phyloP scores from a whole-genome alignment of 30 jellyfish, hydroid and myxozoan genomes.

The Hydractinia symbiolongicarpus region DNA sequence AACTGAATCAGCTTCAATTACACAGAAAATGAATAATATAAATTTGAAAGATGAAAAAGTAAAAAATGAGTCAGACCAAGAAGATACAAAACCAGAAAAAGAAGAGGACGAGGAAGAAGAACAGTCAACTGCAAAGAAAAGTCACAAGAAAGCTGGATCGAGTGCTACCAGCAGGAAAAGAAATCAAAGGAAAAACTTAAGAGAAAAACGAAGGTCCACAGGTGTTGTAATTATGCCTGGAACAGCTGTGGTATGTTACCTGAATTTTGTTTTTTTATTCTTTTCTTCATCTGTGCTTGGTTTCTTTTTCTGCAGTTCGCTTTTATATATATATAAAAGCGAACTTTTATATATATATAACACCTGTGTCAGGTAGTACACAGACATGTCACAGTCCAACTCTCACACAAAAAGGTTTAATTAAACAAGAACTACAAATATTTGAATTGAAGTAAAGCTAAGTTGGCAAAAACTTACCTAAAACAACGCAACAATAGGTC shows the following conservation, averaged over 20 bases:
- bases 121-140: conserved; percentile 9
- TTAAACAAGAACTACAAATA: no score
- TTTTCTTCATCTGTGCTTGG: background rate
- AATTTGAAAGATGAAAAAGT: conserved; percentile 55
- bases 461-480: no score
- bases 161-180: conserved; percentile 72
- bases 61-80: conserved; percentile 24
- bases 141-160: conserved; percentile 51
- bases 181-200: conserved; percentile 60
- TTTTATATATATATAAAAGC: no score
- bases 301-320: background rate
- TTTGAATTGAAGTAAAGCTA: no score
- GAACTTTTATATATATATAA: no score
- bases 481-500: no score
- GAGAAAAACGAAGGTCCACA: conserved; percentile 90
- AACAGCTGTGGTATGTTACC: conserved; percentile 21
- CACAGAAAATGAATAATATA: conserved; percentile 54
- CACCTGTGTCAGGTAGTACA: no score
- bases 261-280: background rate
- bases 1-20: conserved; percentile 36
- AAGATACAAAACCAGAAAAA: conserved; percentile 23
- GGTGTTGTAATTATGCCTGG: conserved; percentile 95
- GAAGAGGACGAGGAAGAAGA: conserved; percentile 32
- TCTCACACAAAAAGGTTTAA: no score
- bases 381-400: no score